phyloP scores from a whole-genome alignment of 2,888 invertebrate species.

The Latrodectus elegans region DNA sequence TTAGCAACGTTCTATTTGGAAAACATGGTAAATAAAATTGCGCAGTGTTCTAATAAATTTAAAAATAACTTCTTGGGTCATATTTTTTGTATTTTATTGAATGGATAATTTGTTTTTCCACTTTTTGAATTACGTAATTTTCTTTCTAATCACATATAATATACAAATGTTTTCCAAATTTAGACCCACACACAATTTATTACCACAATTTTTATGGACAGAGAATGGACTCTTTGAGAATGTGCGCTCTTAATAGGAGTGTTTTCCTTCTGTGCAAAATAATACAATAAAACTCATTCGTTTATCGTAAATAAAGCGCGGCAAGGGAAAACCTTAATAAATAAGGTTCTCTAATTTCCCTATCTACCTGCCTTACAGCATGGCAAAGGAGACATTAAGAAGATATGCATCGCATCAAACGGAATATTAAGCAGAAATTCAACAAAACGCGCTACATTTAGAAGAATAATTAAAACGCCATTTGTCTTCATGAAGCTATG shows the following conservation, averaged over 20 bases:
- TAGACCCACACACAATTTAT: neutral
- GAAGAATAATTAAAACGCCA: slow-evolving; percentile 2
- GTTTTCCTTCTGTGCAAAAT: neutral
- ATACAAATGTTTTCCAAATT: too few species aligned
- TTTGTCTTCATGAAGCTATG: neutral
- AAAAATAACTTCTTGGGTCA: too few species aligned
- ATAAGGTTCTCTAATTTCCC: neutral
- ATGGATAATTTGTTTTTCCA: too few species aligned
- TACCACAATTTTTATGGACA: neutral
- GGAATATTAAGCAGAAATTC: neutral
- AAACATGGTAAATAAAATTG: too few species aligned
- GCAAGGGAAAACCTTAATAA: neutral
- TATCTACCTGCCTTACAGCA: neutral
- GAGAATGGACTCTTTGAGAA: neutral
- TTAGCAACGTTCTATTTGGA: too few species aligned
- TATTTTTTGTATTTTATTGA: too few species aligned
- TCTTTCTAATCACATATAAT: too few species aligned
- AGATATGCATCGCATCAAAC: neutral
- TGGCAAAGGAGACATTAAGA: neutral
- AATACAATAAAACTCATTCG: neutral
- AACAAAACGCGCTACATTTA: neutral
- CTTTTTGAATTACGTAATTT: too few species aligned
- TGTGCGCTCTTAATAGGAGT: neutral
- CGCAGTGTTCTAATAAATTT: too few species aligned
- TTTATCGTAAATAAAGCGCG: neutral